Base-by-base conservation (phyloP, 2,797 vertebrate genomes). In the Phoxinus dragarum region DNA sequence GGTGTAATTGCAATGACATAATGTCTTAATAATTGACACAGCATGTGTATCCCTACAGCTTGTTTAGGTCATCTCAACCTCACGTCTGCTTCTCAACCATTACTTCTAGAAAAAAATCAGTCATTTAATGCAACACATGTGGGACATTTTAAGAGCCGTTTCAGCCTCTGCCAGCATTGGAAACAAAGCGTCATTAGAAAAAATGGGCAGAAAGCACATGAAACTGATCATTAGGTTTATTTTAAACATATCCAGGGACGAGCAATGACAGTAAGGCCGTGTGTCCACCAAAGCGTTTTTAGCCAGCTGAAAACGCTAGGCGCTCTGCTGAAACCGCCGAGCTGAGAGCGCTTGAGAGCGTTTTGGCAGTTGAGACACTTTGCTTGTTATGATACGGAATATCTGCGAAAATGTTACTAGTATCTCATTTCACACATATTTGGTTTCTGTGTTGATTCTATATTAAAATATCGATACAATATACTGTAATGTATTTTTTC, bases 61-160 rank as follows among this genome's bases (percentile, higher is more conserved):
- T 59, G 74, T 82, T 86, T 71, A 81, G 90, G 89, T 84, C 89
- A 86, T 90, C 75, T 81, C 34, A 76, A 83, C 83, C 71, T 91
- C 74, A 69, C 40, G 44, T 81, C 82, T 86, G 80, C 74, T 59
- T 88, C 54, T 87, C 84, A 88, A 86, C 90, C 89, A 86, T 59
- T 88, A 88, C 90, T 75, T 83, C 83, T 34, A 86, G 80, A 84
- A 81, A 66, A 90, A 84, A 91, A 91, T 90, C 86, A 91, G 83
- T 89, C 89, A 91, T 84, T 90, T 90, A 90, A 90, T 90, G 88
- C 71, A 91, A 91, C 91, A 91, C 91, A 92, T 83, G 84, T 88
- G 88, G 89, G 74, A 88, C 86, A 78, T 89, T 90, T 86, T 87
- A 84, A 88, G 86, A 85, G 83, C 86, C 88, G 90, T 93, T 93